Percentiles rank a stretch among this genome's conserved stretches.
Evolutionary conservation across 2,797 vertebrate species (phyloP).

Genomic region (Tolypeutes matacus): DNA sequence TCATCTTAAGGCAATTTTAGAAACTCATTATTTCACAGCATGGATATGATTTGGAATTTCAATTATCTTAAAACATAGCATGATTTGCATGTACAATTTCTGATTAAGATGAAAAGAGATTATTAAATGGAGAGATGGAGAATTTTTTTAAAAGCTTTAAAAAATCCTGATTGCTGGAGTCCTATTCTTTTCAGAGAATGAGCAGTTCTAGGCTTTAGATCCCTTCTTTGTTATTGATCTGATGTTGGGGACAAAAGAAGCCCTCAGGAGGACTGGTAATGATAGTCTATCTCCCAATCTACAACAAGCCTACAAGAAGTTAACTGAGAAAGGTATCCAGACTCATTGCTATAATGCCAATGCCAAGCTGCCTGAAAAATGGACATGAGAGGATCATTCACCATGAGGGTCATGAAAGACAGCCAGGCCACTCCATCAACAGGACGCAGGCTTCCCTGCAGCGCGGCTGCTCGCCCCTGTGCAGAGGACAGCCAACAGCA

Average conservation of each 20-base stretch:
- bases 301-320: neutral
- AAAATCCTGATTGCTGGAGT: neutral
- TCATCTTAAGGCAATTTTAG: constrained; percentile 55
- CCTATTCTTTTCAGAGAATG: constrained; percentile 29
- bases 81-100: constrained; percentile 49
- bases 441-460: neutral
- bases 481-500: neutral
- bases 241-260: neutral
- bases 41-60: constrained; percentile 64
- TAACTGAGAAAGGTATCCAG: neutral
- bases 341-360: neutral
- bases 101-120: constrained; percentile 56
- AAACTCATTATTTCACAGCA: constrained; percentile 70
- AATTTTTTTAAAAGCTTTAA: constrained; percentile 4
- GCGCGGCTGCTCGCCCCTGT: no score
- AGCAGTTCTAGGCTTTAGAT: neutral
- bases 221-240: neutral
- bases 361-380: neutral
- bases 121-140: constrained; percentile 50
- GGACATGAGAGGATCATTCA: neutral
- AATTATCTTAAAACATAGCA: constrained; percentile 54
- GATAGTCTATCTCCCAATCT: neutral
- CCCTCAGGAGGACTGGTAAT: neutral
- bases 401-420: neutral
- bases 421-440: no score